These are phyloP conservation scores for Leptinotarsa juncta DNA, from an alignment of 2,888 invertebrate genomes.

Conservation along the genomic window DNA sequence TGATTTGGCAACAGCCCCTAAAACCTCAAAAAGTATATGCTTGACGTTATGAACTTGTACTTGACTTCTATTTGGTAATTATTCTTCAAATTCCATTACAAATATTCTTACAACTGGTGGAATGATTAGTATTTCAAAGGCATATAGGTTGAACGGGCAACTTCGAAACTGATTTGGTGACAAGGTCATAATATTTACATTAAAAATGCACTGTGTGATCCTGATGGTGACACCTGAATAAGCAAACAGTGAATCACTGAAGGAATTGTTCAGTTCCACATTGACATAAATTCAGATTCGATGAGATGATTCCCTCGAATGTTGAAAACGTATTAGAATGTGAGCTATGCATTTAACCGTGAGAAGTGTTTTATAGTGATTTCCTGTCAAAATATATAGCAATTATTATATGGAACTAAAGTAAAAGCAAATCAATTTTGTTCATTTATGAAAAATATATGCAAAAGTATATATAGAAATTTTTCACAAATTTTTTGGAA, in stretches of 20 bases:
- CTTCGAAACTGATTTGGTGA: constrained; percentile 6
- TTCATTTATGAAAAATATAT: too few relatives aligned
- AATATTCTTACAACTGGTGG: background rate
- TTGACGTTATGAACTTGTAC: constrained; percentile 40
- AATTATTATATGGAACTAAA: too few relatives aligned
- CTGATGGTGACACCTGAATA: background rate
- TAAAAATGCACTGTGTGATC: constrained; percentile 5
- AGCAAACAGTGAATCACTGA: background rate
- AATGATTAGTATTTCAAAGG: constrained; percentile 11
- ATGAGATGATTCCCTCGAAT: too few relatives aligned
- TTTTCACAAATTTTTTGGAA: too few relatives aligned
- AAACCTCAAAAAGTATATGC: constrained; percentile 36
- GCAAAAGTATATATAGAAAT: too few relatives aligned
- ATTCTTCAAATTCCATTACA: constrained; percentile 5
- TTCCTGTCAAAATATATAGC: too few relatives aligned
- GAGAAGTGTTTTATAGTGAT: too few relatives aligned
- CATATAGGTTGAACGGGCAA: background rate
- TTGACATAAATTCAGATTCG: too few relatives aligned
- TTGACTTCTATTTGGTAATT: constrained; percentile 37
- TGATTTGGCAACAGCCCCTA: constrained; percentile 27
- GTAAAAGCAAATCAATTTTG: too few relatives aligned
- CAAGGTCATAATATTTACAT: constrained; percentile 11
- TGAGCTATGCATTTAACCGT: too few relatives aligned
- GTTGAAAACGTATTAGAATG: too few relatives aligned
- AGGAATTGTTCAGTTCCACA: background rate